A percentile compares a stretch with the other conserved stretches of the same genome.
Conservation (phyloP, 2,113 vertebrate genomes). For the Platichthys flesus region DNA sequence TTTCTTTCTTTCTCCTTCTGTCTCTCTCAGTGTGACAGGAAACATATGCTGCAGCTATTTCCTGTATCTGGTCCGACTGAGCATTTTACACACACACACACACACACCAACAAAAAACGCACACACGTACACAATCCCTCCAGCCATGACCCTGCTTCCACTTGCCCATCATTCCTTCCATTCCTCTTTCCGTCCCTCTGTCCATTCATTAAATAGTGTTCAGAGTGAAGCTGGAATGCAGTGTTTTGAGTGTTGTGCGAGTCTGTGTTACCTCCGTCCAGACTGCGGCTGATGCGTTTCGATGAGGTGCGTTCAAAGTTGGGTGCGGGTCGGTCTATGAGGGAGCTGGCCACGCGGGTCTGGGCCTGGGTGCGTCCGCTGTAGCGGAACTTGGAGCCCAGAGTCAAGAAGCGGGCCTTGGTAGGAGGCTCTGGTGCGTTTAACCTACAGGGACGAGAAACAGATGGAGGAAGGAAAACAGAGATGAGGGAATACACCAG, state of each 20-base stretch:
- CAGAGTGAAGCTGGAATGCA: background rate
- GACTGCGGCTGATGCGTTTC: slow-evolving; percentile 77
- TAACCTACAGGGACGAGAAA: slow-evolving; percentile 53
- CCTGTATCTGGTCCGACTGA: slow-evolving; percentile 72
- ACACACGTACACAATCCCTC: slow-evolving; percentile 6
- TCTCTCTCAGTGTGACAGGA: slow-evolving; percentile 69
- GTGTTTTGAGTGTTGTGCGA: background rate
- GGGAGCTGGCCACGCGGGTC: slow-evolving; percentile 73
- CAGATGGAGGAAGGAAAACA: background rate
- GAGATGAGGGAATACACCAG: background rate
- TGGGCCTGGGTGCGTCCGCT: slow-evolving; percentile 78
- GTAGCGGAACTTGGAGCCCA: slow-evolving; percentile 80
- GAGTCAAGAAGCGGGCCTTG: slow-evolving; percentile 75
- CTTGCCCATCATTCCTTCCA: slow-evolving; percentile 24
- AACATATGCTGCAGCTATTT: slow-evolving; percentile 79
- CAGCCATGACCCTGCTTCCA: slow-evolving; percentile 12
- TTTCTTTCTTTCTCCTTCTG: slow-evolving; percentile 12
- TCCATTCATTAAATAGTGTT: slow-evolving; percentile 1
- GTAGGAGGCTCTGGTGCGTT: slow-evolving; percentile 71
- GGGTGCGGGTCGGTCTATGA: slow-evolving; percentile 77
- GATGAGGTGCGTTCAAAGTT: slow-evolving; percentile 77
- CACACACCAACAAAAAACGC: background rate
- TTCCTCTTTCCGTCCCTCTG: background rate
- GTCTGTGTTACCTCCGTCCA: slow-evolving; percentile 74
- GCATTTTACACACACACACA: slow-evolving; percentile 36